Evolutionary conservation across 2,113 vertebrate species (phyloP).

Genomic region (Thunnus thynnus): DNA sequence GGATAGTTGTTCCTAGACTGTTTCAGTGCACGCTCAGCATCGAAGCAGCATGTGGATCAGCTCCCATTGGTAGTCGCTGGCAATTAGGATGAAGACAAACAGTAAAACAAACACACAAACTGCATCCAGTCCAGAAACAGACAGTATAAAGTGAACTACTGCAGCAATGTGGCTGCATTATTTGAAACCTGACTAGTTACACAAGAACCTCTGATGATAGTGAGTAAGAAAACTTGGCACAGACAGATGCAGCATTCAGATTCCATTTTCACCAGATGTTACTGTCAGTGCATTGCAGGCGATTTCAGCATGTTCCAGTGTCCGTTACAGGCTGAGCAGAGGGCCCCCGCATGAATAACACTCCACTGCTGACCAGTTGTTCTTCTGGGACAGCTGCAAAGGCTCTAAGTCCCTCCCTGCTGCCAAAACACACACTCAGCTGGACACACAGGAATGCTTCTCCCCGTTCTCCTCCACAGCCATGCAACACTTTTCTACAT

Average conservation of each 20-base stretch:
- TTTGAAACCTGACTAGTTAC: slow-evolving; percentile 23
- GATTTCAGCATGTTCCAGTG: slow-evolving; percentile 23
- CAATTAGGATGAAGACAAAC: slow-evolving; percentile 23
- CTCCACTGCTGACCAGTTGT: slow-evolving; percentile 61
- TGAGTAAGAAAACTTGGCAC: slow-evolving; percentile 2
- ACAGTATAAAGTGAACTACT: too few relatives aligned
- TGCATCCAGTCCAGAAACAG: too few relatives aligned
- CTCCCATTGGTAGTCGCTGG: slow-evolving; percentile 20
- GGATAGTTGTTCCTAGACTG: slow-evolving; percentile 59
- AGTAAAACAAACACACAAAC: slow-evolving; percentile 18
- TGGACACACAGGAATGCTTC: slow-evolving; percentile 57
- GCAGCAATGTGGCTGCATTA: slow-evolving; percentile 2
- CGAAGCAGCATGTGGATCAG: slow-evolving; percentile 35
- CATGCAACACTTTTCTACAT: not conserved
- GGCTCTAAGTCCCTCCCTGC: slow-evolving; percentile 33
- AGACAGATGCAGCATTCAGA: slow-evolving; percentile 3
- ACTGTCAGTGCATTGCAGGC: not conserved
- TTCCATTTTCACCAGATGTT: not conserved
- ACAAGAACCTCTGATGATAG: slow-evolving; percentile 4
- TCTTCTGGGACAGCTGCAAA: slow-evolving; percentile 63
- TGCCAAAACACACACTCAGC: slow-evolving; percentile 53
- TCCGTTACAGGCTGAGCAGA: slow-evolving; percentile 8
- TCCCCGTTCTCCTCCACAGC: not conserved
- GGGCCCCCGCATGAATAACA: slow-evolving; percentile 22
- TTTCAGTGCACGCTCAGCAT: slow-evolving; percentile 57